Percentiles rank a stretch among this genome's conserved stretches.
Evolutionary conservation across 2,888 invertebrate genomes (phyloP).

Genomic region (Melikaiella ostensackeni): DNA sequence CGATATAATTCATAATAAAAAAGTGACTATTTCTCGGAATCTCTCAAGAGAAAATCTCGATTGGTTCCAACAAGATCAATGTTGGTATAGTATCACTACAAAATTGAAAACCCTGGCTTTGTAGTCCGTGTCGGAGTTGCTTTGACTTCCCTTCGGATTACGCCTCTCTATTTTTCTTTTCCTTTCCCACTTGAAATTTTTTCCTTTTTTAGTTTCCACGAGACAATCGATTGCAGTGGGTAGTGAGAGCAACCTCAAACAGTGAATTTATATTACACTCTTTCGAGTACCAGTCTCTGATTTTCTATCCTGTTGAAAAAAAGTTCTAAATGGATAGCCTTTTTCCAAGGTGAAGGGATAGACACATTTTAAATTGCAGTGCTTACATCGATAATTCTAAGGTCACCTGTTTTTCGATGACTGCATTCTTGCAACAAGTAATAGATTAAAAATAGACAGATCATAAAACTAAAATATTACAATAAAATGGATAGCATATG

Average conservation of each 20-base stretch:
- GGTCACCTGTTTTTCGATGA: no score
- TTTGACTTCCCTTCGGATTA: slow-evolving; percentile 31
- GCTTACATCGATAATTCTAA: no score
- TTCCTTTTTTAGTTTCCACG: slow-evolving; percentile 27
- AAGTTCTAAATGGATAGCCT: neutral
- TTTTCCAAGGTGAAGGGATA: no score
- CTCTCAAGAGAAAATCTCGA: neutral
- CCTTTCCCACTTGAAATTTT: slow-evolving; percentile 39
- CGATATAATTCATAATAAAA: neutral
- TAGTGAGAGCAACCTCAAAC: slow-evolving; percentile 6
- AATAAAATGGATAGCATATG: no score
- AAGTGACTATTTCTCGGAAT: neutral
- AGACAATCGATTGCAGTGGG: slow-evolving; percentile 7
- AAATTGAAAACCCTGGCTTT: slow-evolving; percentile 29
- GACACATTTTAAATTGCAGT: no score
- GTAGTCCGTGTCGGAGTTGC: neutral
- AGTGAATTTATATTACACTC: slow-evolving; percentile 31
- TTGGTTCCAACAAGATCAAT: neutral
- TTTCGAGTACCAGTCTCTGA: neutral
- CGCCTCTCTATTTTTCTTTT: slow-evolving; percentile 39
- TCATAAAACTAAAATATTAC: no score
- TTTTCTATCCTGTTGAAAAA: neutral
- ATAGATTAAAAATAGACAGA: no score
- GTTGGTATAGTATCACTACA: slow-evolving; percentile 22
- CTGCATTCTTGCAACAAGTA: no score